These are phyloP conservation scores for Mungos mungo DNA, from an alignment of 2,113 vertebrate genomes.

Conservation along the genomic window DNA sequence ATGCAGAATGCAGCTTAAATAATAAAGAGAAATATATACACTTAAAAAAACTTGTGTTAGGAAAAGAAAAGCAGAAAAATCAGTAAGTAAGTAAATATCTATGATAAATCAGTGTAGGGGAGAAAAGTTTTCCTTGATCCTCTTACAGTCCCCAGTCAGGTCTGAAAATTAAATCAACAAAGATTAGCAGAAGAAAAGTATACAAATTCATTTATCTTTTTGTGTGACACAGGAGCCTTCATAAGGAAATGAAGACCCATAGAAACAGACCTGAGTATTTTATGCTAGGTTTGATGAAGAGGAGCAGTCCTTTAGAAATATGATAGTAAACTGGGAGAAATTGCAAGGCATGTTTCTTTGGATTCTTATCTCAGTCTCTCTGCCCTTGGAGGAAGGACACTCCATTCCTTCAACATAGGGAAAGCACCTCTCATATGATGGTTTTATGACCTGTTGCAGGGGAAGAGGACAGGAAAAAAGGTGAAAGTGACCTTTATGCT, in stretches of 20 bases:
- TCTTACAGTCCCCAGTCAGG: neutral
- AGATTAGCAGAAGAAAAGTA: neutral
- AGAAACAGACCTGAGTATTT: neutral
- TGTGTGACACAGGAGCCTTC: neutral
- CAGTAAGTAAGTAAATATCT: neutral
- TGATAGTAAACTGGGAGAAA: neutral
- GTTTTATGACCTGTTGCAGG: neutral
- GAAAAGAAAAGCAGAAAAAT: neutral
- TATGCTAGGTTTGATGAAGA: neutral
- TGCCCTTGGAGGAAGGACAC: neutral
- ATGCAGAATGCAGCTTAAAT: neutral
- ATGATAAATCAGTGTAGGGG: neutral
- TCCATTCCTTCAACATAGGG: neutral
- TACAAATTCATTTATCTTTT: neutral
- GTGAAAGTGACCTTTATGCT: neutral
- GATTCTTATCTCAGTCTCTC: neutral
- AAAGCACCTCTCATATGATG: neutral
- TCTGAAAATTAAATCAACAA: neutral
- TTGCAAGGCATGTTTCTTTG: neutral
- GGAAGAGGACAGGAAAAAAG: neutral
- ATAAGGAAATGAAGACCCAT: neutral
- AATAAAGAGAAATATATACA: neutral
- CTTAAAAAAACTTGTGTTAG: neutral
- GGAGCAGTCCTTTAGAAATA: neutral
- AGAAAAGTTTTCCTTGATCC: neutral